A percentile compares a stretch with the other conserved stretches of the same genome.
phyloP scores from a whole-genome alignment of 2,888 invertebrate species.

The Leptura quadrifasciata region DNA sequence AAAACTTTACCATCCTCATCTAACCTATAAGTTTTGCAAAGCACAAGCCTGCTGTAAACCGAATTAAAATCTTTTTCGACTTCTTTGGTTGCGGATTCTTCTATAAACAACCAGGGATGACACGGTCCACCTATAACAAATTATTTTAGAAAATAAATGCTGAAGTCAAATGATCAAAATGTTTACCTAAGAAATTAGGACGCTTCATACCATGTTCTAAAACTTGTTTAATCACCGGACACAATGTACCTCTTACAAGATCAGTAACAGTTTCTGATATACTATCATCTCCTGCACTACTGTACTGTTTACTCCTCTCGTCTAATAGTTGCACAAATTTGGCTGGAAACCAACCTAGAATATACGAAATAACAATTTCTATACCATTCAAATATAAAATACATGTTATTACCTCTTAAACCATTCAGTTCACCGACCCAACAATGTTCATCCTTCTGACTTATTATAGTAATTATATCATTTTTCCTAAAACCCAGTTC shows the following conservation, averaged over 20 bases:
- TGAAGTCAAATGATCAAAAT: slow-evolving; percentile 33
- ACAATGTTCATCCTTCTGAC: slow-evolving; percentile 98
- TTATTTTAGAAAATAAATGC: slow-evolving; percentile 1
- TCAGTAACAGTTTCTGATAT: slow-evolving; percentile 98
- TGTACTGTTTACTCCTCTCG: slow-evolving; percentile 94
- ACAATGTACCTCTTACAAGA: slow-evolving; percentile 94
- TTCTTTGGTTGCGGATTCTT: slow-evolving; percentile 96
- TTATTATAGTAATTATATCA: slow-evolving; percentile 97
- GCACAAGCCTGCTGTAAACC: slow-evolving; percentile 95
- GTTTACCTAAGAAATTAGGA: slow-evolving; percentile 85
- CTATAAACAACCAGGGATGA: slow-evolving; percentile 99
- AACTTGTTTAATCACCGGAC: slow-evolving; percentile 94
- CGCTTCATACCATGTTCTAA: slow-evolving; percentile 96
- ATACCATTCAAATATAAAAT: not conserved
- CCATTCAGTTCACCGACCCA: slow-evolving; percentile 99
- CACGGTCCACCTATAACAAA: slow-evolving; percentile 85
- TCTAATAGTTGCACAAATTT: slow-evolving; percentile 97
- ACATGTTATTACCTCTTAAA: slow-evolving; percentile 78
- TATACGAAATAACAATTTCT: slow-evolving; percentile 1
- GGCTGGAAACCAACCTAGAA: slow-evolving; percentile 95
- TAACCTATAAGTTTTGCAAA: slow-evolving; percentile 97
- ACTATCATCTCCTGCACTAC: slow-evolving; percentile 96
- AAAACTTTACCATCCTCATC: slow-evolving; percentile 99
- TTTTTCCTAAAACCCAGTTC: slow-evolving; percentile 98
- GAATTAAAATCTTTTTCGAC: slow-evolving; percentile 99